Conservation (phyloP, 2,797 vertebrate genomes). For the Macropodus opercularis region DNA sequence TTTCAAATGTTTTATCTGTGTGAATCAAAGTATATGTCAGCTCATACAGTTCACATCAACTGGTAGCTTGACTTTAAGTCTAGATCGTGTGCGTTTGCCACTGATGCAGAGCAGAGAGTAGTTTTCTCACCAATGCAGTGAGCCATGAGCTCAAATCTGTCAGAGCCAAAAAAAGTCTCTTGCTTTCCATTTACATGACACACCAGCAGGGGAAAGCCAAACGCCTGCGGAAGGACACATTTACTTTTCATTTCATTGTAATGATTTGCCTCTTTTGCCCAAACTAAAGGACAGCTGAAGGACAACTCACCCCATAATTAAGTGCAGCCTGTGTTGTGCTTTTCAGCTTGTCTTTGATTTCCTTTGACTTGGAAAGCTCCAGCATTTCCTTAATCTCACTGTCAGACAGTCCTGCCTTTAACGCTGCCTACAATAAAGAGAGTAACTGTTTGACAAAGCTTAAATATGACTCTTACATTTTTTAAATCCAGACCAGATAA, state of each 20-base stretch:
- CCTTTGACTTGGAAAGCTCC: constrained; percentile 69
- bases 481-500: background rate
- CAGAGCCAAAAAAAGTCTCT: constrained; percentile 90
- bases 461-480: background rate
- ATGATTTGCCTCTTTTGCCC: background rate
- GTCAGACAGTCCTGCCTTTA: constrained; percentile 84
- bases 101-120: background rate
- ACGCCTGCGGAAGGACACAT: constrained; percentile 77
- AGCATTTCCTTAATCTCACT: constrained; percentile 76
- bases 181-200: constrained; percentile 82
- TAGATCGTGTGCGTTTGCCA: background rate
- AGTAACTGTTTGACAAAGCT: background rate
- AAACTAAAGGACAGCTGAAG: background rate
- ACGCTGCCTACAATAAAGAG: constrained; percentile 79
- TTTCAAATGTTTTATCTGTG: background rate
- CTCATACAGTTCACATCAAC: too few species aligned
- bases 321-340: constrained; percentile 83
- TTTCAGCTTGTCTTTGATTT: constrained; percentile 87
- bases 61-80: too few species aligned
- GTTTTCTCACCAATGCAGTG: constrained; percentile 86
- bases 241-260: background rate
- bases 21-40: too few species aligned
- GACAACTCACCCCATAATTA: constrained; percentile 82
- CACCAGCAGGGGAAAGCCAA: constrained; percentile 88
- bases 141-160: constrained; percentile 92